Conservation (phyloP, 1,140 invertebrate species). For the Frieseomelitta varia region DNA sequence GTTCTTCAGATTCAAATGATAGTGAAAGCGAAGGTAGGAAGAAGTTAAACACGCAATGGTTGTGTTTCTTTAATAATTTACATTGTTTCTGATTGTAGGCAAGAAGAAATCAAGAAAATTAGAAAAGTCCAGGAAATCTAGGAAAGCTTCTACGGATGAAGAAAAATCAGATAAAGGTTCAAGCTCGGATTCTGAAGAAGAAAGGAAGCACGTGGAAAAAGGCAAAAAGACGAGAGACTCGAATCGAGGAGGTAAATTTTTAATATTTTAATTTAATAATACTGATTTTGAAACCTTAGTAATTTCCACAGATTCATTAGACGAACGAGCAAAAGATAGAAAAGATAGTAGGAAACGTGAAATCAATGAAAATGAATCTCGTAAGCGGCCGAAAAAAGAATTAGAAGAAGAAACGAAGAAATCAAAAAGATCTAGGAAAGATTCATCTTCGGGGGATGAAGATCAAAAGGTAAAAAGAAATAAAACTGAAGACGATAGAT, state of each 20-base stretch:
- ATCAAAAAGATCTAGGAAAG: conserved; percentile 82
- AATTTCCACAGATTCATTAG: conserved; percentile 64
- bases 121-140: conserved; percentile 75
- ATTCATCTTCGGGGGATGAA: conserved; percentile 86
- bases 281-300: background rate
- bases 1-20: conserved; percentile 81
- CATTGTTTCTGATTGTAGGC: conserved; percentile 59
- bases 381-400: conserved; percentile 80
- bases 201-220: conserved; percentile 75
- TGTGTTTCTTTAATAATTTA: background rate
- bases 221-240: conserved; percentile 73
- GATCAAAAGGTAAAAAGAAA: conserved; percentile 84
- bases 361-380: conserved; percentile 77
- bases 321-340: conserved; percentile 74
- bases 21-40: conserved; percentile 78
- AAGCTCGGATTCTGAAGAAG: conserved; percentile 78
- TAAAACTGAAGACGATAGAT: conserved; percentile 82
- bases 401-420: conserved; percentile 81
- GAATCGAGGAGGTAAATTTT: conserved; percentile 69
- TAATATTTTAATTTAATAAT: conserved; percentile 7
- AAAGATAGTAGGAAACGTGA: conserved; percentile 80
- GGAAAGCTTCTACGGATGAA: conserved; percentile 76
- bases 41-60: too few relatives aligned
- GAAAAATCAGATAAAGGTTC: conserved; percentile 79
- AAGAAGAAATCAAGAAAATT: conserved; percentile 79